These are phyloP conservation scores for Arvicanthis niloticus DNA, from an alignment of 2,113 vertebrate species.

Conservation along the genomic window DNA sequence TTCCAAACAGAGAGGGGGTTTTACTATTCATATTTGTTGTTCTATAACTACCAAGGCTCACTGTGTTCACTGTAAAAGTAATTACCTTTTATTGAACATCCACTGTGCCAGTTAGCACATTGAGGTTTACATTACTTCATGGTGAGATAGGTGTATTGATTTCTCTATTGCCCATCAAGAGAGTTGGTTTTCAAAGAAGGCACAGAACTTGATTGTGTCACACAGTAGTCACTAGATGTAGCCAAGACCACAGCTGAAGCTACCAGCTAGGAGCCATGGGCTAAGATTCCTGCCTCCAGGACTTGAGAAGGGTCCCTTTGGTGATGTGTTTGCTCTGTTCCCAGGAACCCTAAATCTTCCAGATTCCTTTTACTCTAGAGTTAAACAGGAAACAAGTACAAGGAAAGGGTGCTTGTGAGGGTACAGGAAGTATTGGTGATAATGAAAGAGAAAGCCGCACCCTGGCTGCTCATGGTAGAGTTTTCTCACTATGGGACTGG, in stretches of 20 bases:
- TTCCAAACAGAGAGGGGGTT: neutral
- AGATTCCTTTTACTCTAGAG: neutral
- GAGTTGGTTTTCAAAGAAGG: neutral
- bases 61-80: neutral
- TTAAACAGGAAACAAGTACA: neutral
- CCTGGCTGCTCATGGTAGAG: rapidly evolving
- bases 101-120: neutral
- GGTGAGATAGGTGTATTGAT: rapidly evolving
- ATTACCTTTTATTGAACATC: neutral
- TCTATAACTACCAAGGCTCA: neutral
- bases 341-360: neutral
- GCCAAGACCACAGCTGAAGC: neutral
- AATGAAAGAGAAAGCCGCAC: neutral
- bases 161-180: neutral
- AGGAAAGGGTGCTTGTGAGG: neutral
- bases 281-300: neutral
- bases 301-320: neutral
- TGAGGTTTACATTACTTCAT: neutral
- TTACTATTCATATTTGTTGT: neutral
- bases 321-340: neutral
- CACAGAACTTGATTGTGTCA: neutral
- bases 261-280: neutral
- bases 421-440: rapidly evolving
- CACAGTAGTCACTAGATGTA: neutral
- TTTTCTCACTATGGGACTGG: neutral